A percentile compares a stretch with the other conserved stretches of the same genome.
phyloP scores from a whole-genome alignment of 2,888 invertebrate species.

The Lasioglossum marginatum region DNA sequence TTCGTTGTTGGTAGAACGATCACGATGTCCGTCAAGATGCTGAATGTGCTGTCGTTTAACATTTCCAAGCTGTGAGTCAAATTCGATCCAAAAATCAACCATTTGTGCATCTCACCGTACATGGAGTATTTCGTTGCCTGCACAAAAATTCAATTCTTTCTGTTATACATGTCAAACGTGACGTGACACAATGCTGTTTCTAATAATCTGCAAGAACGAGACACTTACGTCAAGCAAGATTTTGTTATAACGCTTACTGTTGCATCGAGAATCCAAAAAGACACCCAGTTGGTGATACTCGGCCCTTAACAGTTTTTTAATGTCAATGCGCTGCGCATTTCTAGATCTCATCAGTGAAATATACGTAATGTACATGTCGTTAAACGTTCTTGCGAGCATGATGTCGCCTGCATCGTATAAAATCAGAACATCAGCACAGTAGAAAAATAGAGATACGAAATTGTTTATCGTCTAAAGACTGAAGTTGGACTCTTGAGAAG shows the following conservation, averaged over 20 bases:
- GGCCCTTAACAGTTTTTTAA: conserved; percentile 39
- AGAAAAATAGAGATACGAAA: not conserved
- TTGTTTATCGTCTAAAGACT: no score
- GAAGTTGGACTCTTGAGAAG: no score
- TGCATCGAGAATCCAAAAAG: conserved; percentile 60
- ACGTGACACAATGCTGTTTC: not conserved
- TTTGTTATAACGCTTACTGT: conserved; percentile 31
- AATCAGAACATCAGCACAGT: not conserved
- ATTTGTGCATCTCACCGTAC: conserved; percentile 70
- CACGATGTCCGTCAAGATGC: conserved; percentile 72
- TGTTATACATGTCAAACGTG: not conserved
- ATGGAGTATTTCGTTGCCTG: conserved; percentile 58
- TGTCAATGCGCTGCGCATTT: conserved; percentile 5
- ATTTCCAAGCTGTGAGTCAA: conserved; percentile 59
- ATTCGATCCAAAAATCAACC: conserved; percentile 72
- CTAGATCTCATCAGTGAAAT: conserved; percentile 38
- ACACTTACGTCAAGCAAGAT: conserved; percentile 56
- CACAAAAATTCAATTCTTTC: not conserved
- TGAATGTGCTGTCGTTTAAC: conserved; percentile 72
- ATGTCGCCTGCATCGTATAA: conserved; percentile 47
- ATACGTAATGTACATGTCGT: conserved; percentile 34
- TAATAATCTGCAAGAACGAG: not conserved
- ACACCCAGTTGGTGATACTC: conserved; percentile 61
- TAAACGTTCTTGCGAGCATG: conserved; percentile 54
- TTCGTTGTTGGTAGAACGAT: conserved; percentile 58